These are phyloP conservation scores for Yoshiicerus persimilis DNA, from an alignment of 1,140 invertebrate genomes.

Conservation along the genomic window DNA sequence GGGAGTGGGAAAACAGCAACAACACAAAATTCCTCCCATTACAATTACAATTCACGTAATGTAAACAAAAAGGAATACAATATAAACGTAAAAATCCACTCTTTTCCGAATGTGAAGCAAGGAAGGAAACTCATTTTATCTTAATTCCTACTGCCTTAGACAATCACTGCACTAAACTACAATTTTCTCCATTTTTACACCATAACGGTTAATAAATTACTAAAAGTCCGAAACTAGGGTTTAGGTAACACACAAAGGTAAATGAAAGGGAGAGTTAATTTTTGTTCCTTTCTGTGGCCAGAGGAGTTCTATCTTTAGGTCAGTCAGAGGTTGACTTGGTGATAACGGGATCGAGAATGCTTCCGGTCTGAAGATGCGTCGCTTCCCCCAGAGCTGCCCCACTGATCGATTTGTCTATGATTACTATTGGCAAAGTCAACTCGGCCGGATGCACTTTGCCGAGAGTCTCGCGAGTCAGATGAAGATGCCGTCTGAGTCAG, in stretches of 20 bases:
- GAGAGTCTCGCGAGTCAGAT: constrained; percentile 44
- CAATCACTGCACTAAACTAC: too few species aligned
- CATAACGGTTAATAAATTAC: too few species aligned
- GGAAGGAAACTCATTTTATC: too few species aligned
- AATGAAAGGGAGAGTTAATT: background rate
- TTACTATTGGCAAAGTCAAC: constrained; percentile 26
- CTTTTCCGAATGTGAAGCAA: too few species aligned
- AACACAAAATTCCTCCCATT: too few species aligned
- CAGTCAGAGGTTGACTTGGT: background rate
- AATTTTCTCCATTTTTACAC: background rate
- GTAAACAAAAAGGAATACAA: background rate
- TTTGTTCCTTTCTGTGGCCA: background rate
- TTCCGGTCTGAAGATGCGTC: constrained; percentile 38
- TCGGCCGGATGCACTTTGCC: constrained; percentile 32
- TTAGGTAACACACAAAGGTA: background rate
- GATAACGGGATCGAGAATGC: constrained; percentile 26
- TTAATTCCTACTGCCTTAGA: too few species aligned
- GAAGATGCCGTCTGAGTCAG: constrained; percentile 45
- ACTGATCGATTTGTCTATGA: constrained; percentile 35
- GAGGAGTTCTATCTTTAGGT: background rate
- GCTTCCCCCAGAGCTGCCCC: constrained; percentile 38
- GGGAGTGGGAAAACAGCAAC: too few species aligned
- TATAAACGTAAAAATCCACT: constrained; percentile 12
- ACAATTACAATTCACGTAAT: background rate
- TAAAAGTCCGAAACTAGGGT: too few species aligned